Evolutionary conservation across 2,113 vertebrate species (phyloP), one percentile per base, ranked within the genome.

Genomic region (Gobio gobio): DNA sequence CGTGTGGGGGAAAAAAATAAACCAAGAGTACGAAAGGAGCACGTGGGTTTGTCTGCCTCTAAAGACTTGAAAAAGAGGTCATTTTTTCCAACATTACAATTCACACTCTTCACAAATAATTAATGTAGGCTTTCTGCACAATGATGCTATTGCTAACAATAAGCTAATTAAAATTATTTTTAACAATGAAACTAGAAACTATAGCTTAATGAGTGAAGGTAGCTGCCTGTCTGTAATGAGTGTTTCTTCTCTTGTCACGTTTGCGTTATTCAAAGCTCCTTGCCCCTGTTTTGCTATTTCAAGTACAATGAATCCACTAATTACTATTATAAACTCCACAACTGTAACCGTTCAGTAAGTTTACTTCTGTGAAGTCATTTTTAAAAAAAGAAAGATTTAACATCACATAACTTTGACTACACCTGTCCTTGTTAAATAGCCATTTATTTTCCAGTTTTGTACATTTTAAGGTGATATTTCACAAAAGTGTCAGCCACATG

Each of bases 221-320:
- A 40, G 45, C 14, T 76, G 26, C 20, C 64, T 29, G 26, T 16
- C 33, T 36, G 0, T 26, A 70, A 24, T n/a, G 22, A 24, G 29
- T 68, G 22, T 45, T 58, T 13, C 40, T n/a, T 6, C 18, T 43
- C 43, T 75, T 33, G 40, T 49, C 49, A 12, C 64, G 5, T 10
- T 43, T 3, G 2, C 1, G 0, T 76, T 63, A 58, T 82, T 70
- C 47, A 85, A 70, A 45, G 61, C 5, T 36, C 63, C 58, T 66
- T 45, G n/a, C 4, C 64, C 43, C 20, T 24, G 43, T 68, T 70
- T 29, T 16, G 13, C 16, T 78, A 51, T 86, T 78, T 88, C 83
- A 68, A 66, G 63, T 47, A 29, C n/a, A 82, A 26, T 77, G 29
- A 68, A 47, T 29, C 49, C 45, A 36, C 16, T 79, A 13, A 45